Conservation (phyloP, 2,797 vertebrate species). For the Phaenicophaeus curvirostris region DNA sequence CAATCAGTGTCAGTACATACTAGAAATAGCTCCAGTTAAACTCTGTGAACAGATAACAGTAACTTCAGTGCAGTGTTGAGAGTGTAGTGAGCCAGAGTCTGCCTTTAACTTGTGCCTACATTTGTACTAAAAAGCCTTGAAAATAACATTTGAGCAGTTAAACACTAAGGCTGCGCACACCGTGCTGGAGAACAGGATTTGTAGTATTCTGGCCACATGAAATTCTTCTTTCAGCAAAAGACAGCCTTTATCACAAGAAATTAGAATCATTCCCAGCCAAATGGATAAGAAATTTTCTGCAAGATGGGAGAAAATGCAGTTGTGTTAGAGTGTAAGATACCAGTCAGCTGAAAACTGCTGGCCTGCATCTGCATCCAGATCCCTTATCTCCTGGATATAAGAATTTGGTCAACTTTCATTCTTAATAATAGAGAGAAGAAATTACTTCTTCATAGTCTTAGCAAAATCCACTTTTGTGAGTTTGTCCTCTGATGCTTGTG, state of each 20-base stretch:
- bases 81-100: neutral
- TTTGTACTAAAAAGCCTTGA: neutral
- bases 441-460: neutral
- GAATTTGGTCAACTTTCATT: neutral
- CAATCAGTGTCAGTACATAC: neutral
- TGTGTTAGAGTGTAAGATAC: neutral
- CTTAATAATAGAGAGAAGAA: neutral
- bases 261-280: neutral
- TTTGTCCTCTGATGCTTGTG: neutral
- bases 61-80: neutral
- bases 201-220: neutral
- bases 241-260: neutral
- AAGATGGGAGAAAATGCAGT: neutral
- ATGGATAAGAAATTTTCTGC: neutral
- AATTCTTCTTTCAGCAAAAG: neutral
- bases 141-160: neutral
- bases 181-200: neutral
- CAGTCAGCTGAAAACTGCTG: neutral
- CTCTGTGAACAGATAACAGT: neutral
- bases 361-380: neutral
- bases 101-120: neutral
- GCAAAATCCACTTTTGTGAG: neutral
- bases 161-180: neutral
- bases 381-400: neutral
- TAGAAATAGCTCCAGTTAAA: neutral